These are phyloP conservation scores for Haliaeetus leucogaster DNA, from an alignment of 2,113 vertebrate species.

Conservation along the genomic window DNA sequence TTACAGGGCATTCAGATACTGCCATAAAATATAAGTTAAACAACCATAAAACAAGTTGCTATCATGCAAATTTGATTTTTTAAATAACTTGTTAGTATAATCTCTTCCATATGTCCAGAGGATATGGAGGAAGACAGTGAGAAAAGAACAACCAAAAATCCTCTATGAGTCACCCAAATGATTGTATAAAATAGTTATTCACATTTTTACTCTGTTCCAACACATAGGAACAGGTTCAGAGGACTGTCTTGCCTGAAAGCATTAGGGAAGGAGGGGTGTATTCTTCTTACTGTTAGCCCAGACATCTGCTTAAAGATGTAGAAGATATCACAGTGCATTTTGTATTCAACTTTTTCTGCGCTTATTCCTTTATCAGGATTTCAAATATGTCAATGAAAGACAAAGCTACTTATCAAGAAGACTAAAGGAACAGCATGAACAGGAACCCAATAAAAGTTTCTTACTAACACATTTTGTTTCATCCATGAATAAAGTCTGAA, in stretches of 20 bases:
- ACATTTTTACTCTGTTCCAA: neutral
- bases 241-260: neutral
- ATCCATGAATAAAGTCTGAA: neutral
- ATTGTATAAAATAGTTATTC: neutral
- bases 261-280: neutral
- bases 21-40: neutral
- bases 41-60: rapidly evolving
- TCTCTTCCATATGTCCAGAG: neutral
- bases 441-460: neutral
- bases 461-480: neutral
- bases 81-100: neutral
- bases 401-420: neutral
- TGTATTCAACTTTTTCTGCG: neutral
- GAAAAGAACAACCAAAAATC: neutral
- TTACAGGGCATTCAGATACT: neutral
- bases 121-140: neutral
- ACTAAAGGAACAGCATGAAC: neutral
- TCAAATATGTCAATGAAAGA: neutral
- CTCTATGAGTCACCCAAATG: neutral
- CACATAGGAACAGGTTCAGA: neutral
- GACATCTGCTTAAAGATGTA: neutral
- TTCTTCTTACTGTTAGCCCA: neutral
- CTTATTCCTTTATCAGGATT: neutral
- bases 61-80: neutral
- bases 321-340: neutral